Evolutionary conservation across 2,797 vertebrate species (phyloP).

Genomic region (Megaceryle alcyon): DNA sequence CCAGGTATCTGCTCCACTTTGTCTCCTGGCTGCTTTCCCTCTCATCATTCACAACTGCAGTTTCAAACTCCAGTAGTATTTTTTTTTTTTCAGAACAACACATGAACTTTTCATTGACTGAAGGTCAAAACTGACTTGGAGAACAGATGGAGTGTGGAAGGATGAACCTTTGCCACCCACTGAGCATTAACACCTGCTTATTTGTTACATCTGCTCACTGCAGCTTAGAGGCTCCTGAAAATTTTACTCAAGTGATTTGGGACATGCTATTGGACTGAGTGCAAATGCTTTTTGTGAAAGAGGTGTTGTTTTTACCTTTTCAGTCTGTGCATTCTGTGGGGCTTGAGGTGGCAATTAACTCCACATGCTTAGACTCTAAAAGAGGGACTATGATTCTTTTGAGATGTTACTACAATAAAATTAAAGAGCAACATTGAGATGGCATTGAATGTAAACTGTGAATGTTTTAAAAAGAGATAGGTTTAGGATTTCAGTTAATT

Average conservation of each 20-base stretch:
- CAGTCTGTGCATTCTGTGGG: not conserved
- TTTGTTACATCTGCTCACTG: conserved; percentile 27
- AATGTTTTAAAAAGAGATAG: not conserved
- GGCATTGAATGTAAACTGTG: not conserved
- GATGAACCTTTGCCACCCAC: conserved; percentile 11
- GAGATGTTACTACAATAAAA: not conserved
- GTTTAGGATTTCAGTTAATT: not conserved
- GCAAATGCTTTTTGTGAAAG: not conserved
- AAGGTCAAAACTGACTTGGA: conserved; percentile 43
- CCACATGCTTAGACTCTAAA: not conserved
- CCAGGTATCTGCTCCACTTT: not conserved
- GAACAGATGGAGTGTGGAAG: conserved; percentile 45
- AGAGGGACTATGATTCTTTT: not conserved
- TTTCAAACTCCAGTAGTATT: not conserved
- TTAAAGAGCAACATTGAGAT: not conserved
- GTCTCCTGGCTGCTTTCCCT: not conserved
- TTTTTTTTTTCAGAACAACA: not conserved
- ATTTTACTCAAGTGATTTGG: not conserved
- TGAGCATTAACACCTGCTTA: conserved; percentile 38
- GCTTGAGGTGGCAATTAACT: not conserved
- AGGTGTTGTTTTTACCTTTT: not conserved
- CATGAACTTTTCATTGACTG: conserved; percentile 30
- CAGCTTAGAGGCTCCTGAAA: not conserved
- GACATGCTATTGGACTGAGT: not conserved
- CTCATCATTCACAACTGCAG: not conserved